Percentiles rank a stretch among this genome's conserved stretches.
These are phyloP conservation scores for Sussaba pulchella DNA, from an alignment of 2,888 invertebrate genomes.

Conservation along the genomic window DNA sequence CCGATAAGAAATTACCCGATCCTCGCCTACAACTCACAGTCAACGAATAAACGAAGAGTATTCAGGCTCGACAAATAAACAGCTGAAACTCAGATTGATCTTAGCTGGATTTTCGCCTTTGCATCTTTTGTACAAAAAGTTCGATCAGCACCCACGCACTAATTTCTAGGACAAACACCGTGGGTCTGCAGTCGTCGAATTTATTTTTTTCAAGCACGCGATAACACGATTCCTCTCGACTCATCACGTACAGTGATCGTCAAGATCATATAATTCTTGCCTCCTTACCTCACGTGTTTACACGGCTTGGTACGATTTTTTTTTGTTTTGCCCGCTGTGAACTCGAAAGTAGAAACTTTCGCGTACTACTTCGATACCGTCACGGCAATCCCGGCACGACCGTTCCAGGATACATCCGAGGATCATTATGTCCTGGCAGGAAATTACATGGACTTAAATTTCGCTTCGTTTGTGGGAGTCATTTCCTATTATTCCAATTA, in stretches of 20 bases:
- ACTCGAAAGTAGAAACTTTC: constrained; percentile 64
- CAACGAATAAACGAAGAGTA: constrained; percentile 57
- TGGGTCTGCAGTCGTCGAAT: too few relatives aligned
- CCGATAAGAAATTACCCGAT: constrained; percentile 16
- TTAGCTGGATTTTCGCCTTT: constrained; percentile 48
- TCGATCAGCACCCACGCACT: not conserved
- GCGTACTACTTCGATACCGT: constrained; percentile 63
- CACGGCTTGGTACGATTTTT: constrained; percentile 27
- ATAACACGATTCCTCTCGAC: not conserved
- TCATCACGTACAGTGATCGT: not conserved
- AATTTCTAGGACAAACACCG: not conserved
- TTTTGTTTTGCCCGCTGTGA: constrained; percentile 38
- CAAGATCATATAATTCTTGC: not conserved
- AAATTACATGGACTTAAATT: constrained; percentile 28
- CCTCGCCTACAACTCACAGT: constrained; percentile 9
- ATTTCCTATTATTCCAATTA: too few relatives aligned
- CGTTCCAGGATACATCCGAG: constrained; percentile 6
- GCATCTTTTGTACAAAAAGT: constrained; percentile 14
- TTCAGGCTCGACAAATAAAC: constrained; percentile 19
- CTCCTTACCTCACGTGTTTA: constrained; percentile 28
- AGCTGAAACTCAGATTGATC: constrained; percentile 23
- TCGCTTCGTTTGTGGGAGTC: not conserved
- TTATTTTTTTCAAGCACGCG: too few relatives aligned
- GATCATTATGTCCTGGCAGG: constrained; percentile 25
- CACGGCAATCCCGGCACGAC: constrained; percentile 18